Evolutionary conservation across 2,113 vertebrate species (phyloP).

Genomic region (Willisornis vidua): DNA sequence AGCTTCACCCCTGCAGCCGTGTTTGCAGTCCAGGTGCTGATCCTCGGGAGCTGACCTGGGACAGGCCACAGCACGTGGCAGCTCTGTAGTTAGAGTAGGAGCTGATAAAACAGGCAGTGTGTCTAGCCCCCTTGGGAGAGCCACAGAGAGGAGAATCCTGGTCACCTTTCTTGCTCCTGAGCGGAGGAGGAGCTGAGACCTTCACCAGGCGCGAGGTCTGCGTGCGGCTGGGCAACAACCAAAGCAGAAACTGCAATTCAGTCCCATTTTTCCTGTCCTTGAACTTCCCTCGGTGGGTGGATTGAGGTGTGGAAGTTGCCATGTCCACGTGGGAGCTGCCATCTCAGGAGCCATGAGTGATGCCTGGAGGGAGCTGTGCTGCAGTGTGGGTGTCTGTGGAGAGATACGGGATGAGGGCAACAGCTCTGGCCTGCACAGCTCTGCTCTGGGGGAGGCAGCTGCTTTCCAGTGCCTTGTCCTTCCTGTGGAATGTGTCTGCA

Average conservation of each 20-base stretch:
- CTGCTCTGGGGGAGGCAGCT: neutral
- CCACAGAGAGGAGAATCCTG: neutral
- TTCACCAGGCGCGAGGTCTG: neutral
- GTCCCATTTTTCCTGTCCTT: neutral
- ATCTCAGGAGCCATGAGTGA: neutral
- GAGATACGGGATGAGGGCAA: neutral
- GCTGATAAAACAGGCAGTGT: accelerated
- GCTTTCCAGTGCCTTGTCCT: conserved; percentile 71
- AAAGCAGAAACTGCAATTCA: neutral
- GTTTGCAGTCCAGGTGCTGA: neutral
- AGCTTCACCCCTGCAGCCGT: neutral
- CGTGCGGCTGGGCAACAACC: neutral
- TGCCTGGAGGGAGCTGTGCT: neutral
- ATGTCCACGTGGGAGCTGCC: neutral
- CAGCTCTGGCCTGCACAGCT: neutral
- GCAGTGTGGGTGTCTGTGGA: neutral
- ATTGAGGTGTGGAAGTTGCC: neutral
- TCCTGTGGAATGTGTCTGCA: neutral
- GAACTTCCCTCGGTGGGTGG: neutral
- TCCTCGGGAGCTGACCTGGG: neutral
- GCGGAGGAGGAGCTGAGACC: neutral
- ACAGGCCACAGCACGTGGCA: accelerated
- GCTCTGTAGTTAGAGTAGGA: neutral
- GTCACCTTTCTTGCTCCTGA: neutral
- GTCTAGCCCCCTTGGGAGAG: neutral